Conservation (phyloP, 2,797 vertebrate genomes). For the Heteromormyrus szaboi region DNA sequence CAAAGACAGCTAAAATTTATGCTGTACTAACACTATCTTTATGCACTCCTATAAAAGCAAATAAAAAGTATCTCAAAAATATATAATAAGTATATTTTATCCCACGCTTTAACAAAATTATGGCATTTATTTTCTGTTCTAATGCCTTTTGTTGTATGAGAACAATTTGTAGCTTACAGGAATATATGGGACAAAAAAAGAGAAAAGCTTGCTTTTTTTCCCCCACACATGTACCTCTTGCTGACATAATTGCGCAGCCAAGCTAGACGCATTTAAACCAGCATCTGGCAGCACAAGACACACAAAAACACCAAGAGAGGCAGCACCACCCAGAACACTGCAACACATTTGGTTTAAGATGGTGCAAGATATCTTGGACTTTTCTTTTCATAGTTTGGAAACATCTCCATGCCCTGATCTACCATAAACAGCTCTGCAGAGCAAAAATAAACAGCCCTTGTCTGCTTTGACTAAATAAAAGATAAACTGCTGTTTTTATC, state of each 20-base stretch:
- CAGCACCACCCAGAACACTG: not conserved
- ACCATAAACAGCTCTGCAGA: not conserved
- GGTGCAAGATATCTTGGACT: not conserved
- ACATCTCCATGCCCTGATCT: not conserved
- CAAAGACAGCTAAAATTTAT: not conserved
- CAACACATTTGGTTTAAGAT: not conserved
- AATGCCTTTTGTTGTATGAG: not conserved
- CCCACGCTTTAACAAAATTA: not conserved
- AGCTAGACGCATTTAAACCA: not conserved
- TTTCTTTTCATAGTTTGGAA: not conserved
- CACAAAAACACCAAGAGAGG: too few relatives aligned
- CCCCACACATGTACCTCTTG: not conserved
- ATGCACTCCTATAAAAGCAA: not conserved
- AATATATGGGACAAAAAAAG: not conserved
- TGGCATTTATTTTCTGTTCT: not conserved
- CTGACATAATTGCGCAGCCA: not conserved
- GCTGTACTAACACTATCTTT: not conserved
- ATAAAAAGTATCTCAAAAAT: not conserved
- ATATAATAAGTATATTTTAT: not conserved
- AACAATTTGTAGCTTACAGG: not conserved
- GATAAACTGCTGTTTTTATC: not conserved
- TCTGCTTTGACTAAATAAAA: not conserved
- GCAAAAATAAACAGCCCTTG: not conserved
- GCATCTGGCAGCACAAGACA: not conserved
- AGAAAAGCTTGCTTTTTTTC: not conserved